Evolutionary conservation across 64 coral and sea anemone genomes (phyloP).

Genomic region (Platygyra sinensis): DNA sequence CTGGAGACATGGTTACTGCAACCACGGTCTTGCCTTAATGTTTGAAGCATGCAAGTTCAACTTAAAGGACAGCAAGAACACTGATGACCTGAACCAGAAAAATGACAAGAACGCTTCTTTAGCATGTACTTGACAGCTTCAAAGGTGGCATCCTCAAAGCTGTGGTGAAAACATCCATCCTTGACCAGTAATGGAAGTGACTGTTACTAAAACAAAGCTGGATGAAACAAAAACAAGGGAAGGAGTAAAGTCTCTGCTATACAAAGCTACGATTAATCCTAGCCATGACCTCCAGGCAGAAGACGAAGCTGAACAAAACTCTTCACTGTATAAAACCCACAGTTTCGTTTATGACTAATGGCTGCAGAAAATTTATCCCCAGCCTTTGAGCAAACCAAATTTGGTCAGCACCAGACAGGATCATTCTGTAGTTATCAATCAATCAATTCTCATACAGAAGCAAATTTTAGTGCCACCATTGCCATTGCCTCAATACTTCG

Average conservation of each 20-base stretch:
- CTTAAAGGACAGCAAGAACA: not conserved
- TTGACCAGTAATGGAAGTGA: conserved; percentile 52
- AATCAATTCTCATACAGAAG: too few relatives aligned
- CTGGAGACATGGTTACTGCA: not conserved
- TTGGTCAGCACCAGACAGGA: too few relatives aligned
- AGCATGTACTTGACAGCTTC: not conserved
- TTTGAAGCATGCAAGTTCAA: conserved; percentile 1
- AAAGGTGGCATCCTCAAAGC: too few relatives aligned
- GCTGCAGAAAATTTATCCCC: conserved; percentile 35
- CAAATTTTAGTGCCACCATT: conserved; percentile 45
- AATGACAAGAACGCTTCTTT: not conserved
- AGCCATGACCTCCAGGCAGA: conserved; percentile 19
- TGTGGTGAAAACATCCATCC: too few relatives aligned
- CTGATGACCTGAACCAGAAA: too few relatives aligned
- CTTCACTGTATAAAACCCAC: conserved; percentile 43
- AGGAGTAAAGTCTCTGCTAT: too few relatives aligned
- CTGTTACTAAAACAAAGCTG: conserved; percentile 53
- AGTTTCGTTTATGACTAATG: conserved; percentile 59
- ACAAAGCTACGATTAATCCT: too few relatives aligned
- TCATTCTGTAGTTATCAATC: too few relatives aligned
- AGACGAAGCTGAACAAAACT: conserved; percentile 19
- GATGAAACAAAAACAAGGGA: conserved; percentile 25
- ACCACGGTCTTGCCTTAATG: not conserved
- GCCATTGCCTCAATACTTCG: conserved; percentile 40
- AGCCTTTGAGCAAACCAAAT: too few relatives aligned